Conservation (phyloP, 2,113 vertebrate genomes). For the Pseudorectes ferrugineus region DNA sequence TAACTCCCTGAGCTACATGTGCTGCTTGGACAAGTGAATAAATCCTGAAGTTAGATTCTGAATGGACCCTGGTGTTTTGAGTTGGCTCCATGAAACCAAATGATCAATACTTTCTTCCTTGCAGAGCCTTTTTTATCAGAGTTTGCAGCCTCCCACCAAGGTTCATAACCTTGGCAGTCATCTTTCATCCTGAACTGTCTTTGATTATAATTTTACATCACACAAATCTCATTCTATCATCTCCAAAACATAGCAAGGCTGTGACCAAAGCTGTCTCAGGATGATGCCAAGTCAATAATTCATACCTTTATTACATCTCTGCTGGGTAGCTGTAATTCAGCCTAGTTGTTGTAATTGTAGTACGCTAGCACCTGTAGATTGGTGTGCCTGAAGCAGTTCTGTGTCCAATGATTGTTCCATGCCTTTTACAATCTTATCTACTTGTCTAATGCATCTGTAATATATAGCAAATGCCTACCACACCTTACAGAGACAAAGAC, state of each 20-base stretch:
- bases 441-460: slow-evolving; percentile 31
- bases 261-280: slow-evolving; percentile 78
- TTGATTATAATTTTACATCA: slow-evolving; percentile 82
- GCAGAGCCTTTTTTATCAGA: slow-evolving; percentile 65
- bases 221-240: slow-evolving; percentile 76
- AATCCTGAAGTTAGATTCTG: slow-evolving; percentile 52
- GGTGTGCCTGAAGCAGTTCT: slow-evolving; percentile 40
- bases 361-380: slow-evolving; percentile 51
- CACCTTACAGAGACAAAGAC: background rate
- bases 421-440: slow-evolving; percentile 44
- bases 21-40: slow-evolving; percentile 16
- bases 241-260: slow-evolving; percentile 75
- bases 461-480: slow-evolving; percentile 22
- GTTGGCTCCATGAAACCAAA: slow-evolving; percentile 33
- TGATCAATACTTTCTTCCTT: slow-evolving; percentile 66
- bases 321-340: slow-evolving; percentile 72
- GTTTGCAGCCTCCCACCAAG: slow-evolving; percentile 60
- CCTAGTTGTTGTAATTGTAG: slow-evolving; percentile 65
- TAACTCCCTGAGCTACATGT: background rate
- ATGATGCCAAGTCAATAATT: slow-evolving; percentile 82
- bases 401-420: background rate
- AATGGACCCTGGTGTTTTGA: background rate
- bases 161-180: slow-evolving; percentile 72
- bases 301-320: slow-evolving; percentile 75
- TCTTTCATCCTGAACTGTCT: slow-evolving; percentile 77